Conservation (phyloP, 2,888 invertebrate species). For the Syrphus vitripennis region DNA sequence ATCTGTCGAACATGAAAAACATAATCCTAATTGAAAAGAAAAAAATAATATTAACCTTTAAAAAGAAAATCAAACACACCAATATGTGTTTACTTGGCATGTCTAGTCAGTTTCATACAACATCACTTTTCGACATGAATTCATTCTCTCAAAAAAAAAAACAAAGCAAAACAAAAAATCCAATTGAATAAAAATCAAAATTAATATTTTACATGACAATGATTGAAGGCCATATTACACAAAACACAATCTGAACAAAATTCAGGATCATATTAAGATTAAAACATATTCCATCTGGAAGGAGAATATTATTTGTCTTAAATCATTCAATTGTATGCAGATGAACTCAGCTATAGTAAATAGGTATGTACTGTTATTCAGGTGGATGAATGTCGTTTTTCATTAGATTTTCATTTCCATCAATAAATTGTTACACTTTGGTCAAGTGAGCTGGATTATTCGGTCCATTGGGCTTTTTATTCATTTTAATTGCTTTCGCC, state of each 20-base stretch:
- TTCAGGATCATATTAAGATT: background rate
- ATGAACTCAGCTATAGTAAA: background rate
- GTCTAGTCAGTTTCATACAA: background rate
- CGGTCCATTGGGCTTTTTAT: background rate
- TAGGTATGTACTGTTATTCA: too few species aligned
- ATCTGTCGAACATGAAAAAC: background rate
- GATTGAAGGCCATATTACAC: background rate
- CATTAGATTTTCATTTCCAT: background rate
- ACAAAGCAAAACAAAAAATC: too few species aligned
- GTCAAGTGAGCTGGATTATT: conserved; percentile 1
- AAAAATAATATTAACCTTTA: background rate
- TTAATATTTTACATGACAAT: background rate
- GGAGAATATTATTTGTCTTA: background rate
- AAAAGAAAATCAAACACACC: background rate
- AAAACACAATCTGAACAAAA: background rate
- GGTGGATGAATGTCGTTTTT: background rate
- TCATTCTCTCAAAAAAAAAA: background rate
- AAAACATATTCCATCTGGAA: background rate
- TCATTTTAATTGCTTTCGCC: background rate
- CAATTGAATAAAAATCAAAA: background rate
- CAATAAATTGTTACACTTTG: conserved; percentile 1
- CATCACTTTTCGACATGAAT: background rate
- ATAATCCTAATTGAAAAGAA: background rate
- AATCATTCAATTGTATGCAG: background rate
- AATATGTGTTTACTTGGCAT: background rate